phyloP scores from a whole-genome alignment of 2,888 invertebrate species.

The Microplitis deprimator region DNA sequence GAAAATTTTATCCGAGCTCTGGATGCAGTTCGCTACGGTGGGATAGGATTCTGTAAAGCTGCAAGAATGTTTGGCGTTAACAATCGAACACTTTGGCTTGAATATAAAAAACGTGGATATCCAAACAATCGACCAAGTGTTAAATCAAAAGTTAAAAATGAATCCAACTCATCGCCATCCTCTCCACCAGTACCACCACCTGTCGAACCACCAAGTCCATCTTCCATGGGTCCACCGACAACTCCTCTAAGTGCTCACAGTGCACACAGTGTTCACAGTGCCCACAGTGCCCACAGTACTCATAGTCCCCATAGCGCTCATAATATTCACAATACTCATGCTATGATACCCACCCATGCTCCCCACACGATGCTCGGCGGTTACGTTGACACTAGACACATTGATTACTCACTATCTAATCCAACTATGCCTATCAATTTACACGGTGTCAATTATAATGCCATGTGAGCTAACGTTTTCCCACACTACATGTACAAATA shows the following conservation, averaged over 20 bases:
- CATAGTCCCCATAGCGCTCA: constrained; percentile 57
- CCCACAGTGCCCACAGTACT: not conserved
- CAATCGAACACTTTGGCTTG: constrained; percentile 87
- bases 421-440: constrained; percentile 81
- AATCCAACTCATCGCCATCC: constrained; percentile 75
- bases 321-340: constrained; percentile 64
- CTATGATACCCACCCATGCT: constrained; percentile 78
- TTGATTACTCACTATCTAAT: constrained; percentile 78
- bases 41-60: constrained; percentile 89
- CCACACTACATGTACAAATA: constrained; percentile 52
- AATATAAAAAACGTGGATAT: constrained; percentile 88
- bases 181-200: constrained; percentile 71
- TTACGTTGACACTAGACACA: constrained; percentile 81
- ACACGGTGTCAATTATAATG: constrained; percentile 83
- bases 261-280: constrained; percentile 51
- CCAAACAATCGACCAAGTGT: constrained; percentile 86
- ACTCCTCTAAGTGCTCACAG: constrained; percentile 62
- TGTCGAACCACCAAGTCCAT: constrained; percentile 73
- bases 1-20: constrained; percentile 87
- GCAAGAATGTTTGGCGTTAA: constrained; percentile 88
- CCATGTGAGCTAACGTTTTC: constrained; percentile 75
- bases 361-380: constrained; percentile 77
- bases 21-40: constrained; percentile 86
- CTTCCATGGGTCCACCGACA: constrained; percentile 62
- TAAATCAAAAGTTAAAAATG: constrained; percentile 82